A percentile compares a stretch with the other conserved stretches of the same genome.
These are phyloP conservation scores for Plebejus argus DNA, from an alignment of 2,888 invertebrate species.

Conservation along the genomic window DNA sequence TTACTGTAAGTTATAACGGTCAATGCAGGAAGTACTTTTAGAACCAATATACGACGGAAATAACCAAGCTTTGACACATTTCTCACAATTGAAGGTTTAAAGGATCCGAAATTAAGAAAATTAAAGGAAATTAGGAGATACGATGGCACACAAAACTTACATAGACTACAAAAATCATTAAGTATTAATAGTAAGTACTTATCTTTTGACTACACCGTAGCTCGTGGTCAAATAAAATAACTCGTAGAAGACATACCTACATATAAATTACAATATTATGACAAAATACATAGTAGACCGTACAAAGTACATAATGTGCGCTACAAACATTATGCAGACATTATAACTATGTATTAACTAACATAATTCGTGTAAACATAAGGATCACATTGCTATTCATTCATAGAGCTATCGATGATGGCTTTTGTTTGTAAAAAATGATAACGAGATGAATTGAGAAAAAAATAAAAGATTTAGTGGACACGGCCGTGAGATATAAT, in stretches of 20 bases:
- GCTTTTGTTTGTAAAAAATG: not conserved
- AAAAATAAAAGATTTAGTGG: slow-evolving; percentile 72
- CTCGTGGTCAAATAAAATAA: too few relatives aligned
- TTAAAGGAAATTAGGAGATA: too few relatives aligned
- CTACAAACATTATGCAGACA: not conserved
- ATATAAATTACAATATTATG: too few relatives aligned
- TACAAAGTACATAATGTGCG: not conserved
- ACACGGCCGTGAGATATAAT: slow-evolving; percentile 75
- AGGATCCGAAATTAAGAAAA: not conserved
- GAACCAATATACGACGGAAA: not conserved
- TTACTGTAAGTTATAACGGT: not conserved
- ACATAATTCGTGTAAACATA: not conserved
- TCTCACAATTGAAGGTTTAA: not conserved
- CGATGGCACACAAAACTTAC: too few relatives aligned
- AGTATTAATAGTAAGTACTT: too few relatives aligned
- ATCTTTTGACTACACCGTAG: too few relatives aligned
- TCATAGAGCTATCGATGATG: too few relatives aligned
- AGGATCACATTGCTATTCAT: not conserved
- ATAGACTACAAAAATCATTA: too few relatives aligned
- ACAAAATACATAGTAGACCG: too few relatives aligned
- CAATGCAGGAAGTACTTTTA: not conserved
- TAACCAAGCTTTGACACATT: not conserved
- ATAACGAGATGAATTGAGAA: slow-evolving; percentile 45
- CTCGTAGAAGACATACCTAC: too few relatives aligned
- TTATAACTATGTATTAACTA: not conserved